Conservation (phyloP, 2,113 vertebrate genomes). For the Centropus unirufus region DNA sequence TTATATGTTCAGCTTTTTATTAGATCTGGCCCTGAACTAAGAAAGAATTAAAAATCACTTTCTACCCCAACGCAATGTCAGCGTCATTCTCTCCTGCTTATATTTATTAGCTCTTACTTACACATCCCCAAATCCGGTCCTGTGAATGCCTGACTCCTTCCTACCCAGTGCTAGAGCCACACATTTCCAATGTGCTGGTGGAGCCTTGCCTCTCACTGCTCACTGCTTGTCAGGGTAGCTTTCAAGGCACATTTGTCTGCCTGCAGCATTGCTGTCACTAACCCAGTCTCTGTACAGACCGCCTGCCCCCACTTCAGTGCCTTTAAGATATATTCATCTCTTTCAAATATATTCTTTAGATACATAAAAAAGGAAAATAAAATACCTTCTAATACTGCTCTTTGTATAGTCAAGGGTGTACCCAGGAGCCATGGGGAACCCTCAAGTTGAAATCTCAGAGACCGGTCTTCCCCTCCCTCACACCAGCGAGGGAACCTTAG, state of each 20-base stretch:
- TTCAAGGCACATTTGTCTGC: not conserved
- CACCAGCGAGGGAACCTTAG: not conserved
- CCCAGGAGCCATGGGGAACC: not conserved
- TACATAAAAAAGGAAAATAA: not conserved
- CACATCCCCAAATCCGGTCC: no score
- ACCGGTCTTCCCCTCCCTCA: not conserved
- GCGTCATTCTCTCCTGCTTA: not conserved
- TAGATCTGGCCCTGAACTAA: not conserved
- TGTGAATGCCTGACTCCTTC: accelerated
- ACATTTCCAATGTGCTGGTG: accelerated
- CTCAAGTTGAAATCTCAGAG: not conserved
- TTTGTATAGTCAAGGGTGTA: not conserved
- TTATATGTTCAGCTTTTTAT: not conserved
- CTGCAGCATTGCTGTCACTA: accelerated
- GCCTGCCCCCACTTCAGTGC: not conserved
- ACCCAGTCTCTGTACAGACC: accelerated
- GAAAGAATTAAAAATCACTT: not conserved
- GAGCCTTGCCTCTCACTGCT: not conserved
- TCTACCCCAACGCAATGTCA: accelerated
- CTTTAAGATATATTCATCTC: not conserved
- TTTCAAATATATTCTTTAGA: not conserved
- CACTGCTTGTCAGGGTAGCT: not conserved
- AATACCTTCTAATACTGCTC: not conserved
- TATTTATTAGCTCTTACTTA: not conserved
- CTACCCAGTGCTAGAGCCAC: not conserved